Evolutionary conservation across 2,888 invertebrate genomes (phyloP).

Genomic region (Cryptosula pallasiana): DNA sequence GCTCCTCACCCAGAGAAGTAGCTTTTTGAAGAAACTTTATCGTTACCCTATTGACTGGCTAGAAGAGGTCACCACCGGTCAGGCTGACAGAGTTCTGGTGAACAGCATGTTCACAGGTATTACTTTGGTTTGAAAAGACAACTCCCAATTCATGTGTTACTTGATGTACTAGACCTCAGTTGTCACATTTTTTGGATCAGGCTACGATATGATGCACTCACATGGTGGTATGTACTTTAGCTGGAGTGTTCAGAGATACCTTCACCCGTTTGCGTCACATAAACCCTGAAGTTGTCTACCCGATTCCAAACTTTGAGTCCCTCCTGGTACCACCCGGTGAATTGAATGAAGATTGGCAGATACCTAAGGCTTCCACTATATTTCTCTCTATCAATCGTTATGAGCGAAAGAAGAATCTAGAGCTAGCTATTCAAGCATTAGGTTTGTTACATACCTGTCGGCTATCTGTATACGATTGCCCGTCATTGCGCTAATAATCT

Average conservation of each 20-base stretch:
- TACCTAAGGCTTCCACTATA: constrained; percentile 52
- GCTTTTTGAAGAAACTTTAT: constrained; percentile 73
- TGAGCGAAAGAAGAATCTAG: constrained; percentile 93
- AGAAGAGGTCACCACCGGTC: constrained; percentile 78
- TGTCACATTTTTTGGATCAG: no score
- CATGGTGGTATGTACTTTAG: constrained; percentile 43
- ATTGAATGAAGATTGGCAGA: constrained; percentile 37
- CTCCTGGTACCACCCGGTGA: constrained; percentile 38
- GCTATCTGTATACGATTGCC: no score
- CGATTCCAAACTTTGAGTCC: constrained; percentile 73
- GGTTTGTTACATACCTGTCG: constrained; percentile 56
- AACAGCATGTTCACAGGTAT: constrained; percentile 88
- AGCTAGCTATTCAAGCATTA: constrained; percentile 75
- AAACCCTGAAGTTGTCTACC: constrained; percentile 81
- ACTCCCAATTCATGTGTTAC: no score
- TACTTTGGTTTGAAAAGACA: no score
- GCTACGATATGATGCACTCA: background rate
- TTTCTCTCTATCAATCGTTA: constrained; percentile 94
- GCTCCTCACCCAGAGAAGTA: constrained; percentile 72
- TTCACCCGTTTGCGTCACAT: constrained; percentile 66
- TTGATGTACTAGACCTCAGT: no score
- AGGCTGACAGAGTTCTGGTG: constrained; percentile 84
- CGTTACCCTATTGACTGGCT: constrained; percentile 81
- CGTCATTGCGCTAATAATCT: no score
- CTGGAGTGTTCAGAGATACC: constrained; percentile 76